Evolutionary conservation across 2,797 vertebrate genomes (phyloP).

Genomic region (Trematomus bernacchii): DNA sequence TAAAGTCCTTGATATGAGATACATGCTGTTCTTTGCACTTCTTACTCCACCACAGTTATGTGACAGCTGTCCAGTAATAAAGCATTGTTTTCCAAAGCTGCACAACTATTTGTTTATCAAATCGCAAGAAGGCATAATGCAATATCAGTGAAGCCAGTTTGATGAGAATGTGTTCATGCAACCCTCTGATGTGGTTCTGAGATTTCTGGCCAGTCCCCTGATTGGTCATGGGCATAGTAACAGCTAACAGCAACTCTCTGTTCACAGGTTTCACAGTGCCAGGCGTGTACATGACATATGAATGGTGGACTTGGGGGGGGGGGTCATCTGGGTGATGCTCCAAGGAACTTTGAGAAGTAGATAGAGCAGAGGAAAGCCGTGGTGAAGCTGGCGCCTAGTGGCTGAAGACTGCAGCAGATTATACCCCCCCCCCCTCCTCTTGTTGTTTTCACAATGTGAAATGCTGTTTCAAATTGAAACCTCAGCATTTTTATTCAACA

Average conservation of each 20-base stretch:
- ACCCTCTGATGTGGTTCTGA: no score
- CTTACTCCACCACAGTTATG: neutral
- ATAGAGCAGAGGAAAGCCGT: neutral
- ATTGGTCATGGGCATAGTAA: neutral
- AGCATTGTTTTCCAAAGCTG: no score
- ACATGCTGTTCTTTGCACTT: neutral
- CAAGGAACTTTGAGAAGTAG: neutral
- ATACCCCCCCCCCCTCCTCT: neutral
- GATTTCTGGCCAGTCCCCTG: neutral
- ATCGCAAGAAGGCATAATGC: neutral
- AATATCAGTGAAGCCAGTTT: neutral
- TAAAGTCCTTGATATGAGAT: neutral
- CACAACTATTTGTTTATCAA: no score
- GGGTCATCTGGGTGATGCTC: neutral
- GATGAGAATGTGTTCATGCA: neutral
- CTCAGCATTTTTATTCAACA: no score
- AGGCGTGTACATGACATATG: neutral
- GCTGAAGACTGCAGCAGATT: conserved; percentile 24
- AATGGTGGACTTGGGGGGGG: neutral
- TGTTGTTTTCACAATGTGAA: no score
- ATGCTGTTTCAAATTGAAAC: no score
- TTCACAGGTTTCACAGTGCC: neutral
- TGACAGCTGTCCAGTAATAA: neutral
- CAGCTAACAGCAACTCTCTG: neutral
- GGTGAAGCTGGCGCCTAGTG: conserved; percentile 40